Evolutionary conservation across 2,113 vertebrate species (phyloP).

Genomic region (Tinamus guttatus): DNA sequence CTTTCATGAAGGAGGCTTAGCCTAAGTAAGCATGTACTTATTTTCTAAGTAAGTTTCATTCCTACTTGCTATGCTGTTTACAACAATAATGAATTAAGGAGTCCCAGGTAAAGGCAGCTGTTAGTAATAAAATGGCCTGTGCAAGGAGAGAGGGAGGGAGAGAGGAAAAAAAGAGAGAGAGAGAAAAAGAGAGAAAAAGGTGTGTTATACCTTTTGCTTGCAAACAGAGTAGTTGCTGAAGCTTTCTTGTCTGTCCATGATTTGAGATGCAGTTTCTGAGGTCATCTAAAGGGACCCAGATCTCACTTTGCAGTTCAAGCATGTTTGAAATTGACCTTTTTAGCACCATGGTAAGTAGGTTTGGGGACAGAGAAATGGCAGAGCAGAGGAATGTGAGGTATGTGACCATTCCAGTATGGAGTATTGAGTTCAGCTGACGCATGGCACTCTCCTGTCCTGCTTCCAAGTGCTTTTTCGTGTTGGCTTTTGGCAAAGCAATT

Average conservation of each 20-base stretch:
- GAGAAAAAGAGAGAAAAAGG: too few relatives aligned
- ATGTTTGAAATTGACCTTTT: neutral
- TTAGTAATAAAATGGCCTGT: neutral
- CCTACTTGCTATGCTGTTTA: neutral
- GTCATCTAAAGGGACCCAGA: too few relatives aligned
- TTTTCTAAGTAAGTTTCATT: neutral
- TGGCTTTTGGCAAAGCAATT: neutral
- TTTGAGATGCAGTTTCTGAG: too few relatives aligned
- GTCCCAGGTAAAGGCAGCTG: neutral
- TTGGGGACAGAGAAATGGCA: neutral
- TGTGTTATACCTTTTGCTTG: too few relatives aligned
- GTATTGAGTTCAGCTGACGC: neutral
- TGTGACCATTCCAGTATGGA: neutral
- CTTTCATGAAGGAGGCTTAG: neutral
- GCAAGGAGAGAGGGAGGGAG: neutral
- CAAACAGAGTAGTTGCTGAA: neutral
- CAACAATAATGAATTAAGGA: neutral
- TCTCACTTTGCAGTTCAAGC: too few relatives aligned
- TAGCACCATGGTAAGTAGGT: neutral
- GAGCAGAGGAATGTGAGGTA: neutral
- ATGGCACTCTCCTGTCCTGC: too few relatives aligned
- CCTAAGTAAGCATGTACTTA: neutral
- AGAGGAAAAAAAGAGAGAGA: neutral
- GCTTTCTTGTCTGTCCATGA: too few relatives aligned
- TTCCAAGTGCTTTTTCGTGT: neutral